Percentiles rank a stretch among this genome's conserved stretches.
phyloP scores from a whole-genome alignment of 2,888 invertebrate genomes.

The Torymus auratus region DNA sequence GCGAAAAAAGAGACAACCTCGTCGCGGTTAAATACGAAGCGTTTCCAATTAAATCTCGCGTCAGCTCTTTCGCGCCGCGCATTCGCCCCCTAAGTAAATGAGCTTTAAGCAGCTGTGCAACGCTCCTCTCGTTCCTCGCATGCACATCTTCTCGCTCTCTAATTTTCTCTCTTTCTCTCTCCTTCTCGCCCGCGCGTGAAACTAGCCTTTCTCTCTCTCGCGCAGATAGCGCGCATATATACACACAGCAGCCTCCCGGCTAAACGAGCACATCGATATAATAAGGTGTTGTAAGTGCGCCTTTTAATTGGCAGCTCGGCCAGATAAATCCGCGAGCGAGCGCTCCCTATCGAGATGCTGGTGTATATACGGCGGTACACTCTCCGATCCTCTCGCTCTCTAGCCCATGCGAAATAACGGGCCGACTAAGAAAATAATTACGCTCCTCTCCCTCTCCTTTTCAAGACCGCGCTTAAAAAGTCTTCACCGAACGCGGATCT shows the following conservation, averaged over 20 bases:
- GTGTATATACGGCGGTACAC: background rate
- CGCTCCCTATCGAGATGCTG: slow-evolving; percentile 26
- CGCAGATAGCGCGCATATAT: background rate
- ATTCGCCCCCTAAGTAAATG: slow-evolving; percentile 65
- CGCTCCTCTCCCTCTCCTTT: slow-evolving; percentile 21
- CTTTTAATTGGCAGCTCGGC: slow-evolving; percentile 66
- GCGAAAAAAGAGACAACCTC: no score
- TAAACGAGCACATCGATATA: slow-evolving; percentile 64
- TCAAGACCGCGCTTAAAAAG: slow-evolving; percentile 9
- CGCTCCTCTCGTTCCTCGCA: slow-evolving; percentile 27
- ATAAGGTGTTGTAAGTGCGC: slow-evolving; percentile 67
- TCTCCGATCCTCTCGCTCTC: background rate
- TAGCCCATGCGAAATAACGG: slow-evolving; percentile 54
- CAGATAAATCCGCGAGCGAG: slow-evolving; percentile 57
- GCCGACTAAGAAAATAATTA: slow-evolving; percentile 58
- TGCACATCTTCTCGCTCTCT: background rate
- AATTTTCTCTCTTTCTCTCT: background rate
- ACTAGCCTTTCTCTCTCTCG: slow-evolving; percentile 39
- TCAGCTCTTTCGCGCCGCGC: slow-evolving; percentile 49
- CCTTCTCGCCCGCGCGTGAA: background rate
- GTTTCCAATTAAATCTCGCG: slow-evolving; percentile 68
- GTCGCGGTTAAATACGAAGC: slow-evolving; percentile 60
- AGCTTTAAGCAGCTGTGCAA: slow-evolving; percentile 61
- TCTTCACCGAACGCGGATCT: slow-evolving; percentile 9
- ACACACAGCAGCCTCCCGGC: slow-evolving; percentile 29